phyloP scores from a whole-genome alignment of 2,888 invertebrate genomes.

The Eulithis testata region DNA sequence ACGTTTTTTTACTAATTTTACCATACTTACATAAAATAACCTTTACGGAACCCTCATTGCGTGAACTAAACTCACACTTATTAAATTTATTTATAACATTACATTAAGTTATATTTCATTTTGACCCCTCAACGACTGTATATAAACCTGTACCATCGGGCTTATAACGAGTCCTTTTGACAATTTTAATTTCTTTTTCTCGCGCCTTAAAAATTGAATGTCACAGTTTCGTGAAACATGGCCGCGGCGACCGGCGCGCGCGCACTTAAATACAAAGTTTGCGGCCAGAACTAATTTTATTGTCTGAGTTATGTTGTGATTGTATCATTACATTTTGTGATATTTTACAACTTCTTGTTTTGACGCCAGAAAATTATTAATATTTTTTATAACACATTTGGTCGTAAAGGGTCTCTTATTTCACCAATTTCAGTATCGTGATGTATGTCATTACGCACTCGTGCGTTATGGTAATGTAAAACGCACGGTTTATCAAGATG shows the following conservation, averaged over 20 bases:
- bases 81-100: neutral
- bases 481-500: no score
- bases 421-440: no score
- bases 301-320: conserved; percentile 26
- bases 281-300: conserved; percentile 23
- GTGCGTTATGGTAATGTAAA: no score
- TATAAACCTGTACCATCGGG: conserved; percentile 37
- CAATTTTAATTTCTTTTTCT: conserved; percentile 53
- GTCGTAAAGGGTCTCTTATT: no score
- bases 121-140: conserved; percentile 6
- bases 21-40: neutral
- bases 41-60: neutral
- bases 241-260: conserved; percentile 30
- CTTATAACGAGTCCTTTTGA: conserved; percentile 45
- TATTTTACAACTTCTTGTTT: conserved; percentile 6
- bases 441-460: no score
- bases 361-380: neutral
- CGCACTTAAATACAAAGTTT: conserved; percentile 36
- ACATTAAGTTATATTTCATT: conserved; percentile 14
- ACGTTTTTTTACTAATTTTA: neutral
- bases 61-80: neutral
- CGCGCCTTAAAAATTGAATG: conserved; percentile 54
- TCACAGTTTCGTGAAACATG: conserved; percentile 55
- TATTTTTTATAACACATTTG: no score
- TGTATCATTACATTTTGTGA: conserved; percentile 14